These are phyloP conservation scores for Andrena marginata DNA, from an alignment of 2,888 invertebrate genomes.

Conservation along the genomic window DNA sequence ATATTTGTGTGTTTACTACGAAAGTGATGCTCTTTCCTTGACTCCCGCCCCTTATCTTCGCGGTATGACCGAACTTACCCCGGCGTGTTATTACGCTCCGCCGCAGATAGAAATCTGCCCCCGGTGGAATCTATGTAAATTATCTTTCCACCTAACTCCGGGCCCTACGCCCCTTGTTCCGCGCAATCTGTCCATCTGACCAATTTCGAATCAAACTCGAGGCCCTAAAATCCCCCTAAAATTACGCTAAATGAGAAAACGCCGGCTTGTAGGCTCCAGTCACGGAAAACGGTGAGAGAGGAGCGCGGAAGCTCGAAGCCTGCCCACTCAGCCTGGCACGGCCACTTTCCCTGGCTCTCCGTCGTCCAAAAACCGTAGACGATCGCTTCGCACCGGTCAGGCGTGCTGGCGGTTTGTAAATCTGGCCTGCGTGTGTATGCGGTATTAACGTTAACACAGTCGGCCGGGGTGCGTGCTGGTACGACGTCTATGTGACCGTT, in stretches of 20 bases:
- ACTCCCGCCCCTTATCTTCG: constrained; percentile 59
- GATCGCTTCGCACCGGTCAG: not conserved
- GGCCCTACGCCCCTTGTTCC: not conserved
- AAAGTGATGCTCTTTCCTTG: constrained; percentile 60
- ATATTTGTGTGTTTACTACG: constrained; percentile 70
- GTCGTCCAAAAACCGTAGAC: not conserved
- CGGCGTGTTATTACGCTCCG: constrained; percentile 41
- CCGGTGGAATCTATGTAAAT: constrained; percentile 51
- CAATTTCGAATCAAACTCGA: not conserved
- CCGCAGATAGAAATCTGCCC: constrained; percentile 45
- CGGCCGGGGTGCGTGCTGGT: constrained; percentile 65
- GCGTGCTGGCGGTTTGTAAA: constrained; percentile 63
- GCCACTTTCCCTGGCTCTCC: too few species aligned
- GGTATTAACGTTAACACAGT: constrained; percentile 70
- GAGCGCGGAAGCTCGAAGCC: not conserved
- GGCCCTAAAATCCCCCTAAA: not conserved
- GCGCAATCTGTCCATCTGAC: not conserved
- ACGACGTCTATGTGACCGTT: constrained; percentile 67
- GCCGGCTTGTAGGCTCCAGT: not conserved
- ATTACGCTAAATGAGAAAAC: not conserved
- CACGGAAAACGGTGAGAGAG: not conserved
- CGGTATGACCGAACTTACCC: constrained; percentile 53
- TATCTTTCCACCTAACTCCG: constrained; percentile 26
- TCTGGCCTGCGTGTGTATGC: constrained; percentile 64
- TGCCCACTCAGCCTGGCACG: too few species aligned